These are phyloP conservation scores for Calidris pygmaea DNA, from an alignment of 2,113 vertebrate genomes.

Conservation along the genomic window DNA sequence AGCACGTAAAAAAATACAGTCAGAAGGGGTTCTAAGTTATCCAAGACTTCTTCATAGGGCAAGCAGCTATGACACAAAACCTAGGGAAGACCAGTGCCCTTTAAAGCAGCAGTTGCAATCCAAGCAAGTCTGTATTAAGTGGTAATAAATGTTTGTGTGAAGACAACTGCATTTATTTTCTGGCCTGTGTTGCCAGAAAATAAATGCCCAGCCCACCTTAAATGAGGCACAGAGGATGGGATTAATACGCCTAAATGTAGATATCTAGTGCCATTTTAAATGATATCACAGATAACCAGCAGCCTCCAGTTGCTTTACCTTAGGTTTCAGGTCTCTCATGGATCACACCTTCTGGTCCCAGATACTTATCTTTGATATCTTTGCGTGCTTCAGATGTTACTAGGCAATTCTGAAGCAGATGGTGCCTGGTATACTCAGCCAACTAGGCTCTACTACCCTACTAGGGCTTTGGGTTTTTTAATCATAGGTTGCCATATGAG, in stretches of 20 bases:
- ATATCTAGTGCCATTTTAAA: neutral
- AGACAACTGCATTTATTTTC: neutral
- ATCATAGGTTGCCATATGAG: too few relatives aligned
- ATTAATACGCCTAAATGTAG: neutral
- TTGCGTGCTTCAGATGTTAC: neutral
- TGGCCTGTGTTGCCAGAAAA: neutral
- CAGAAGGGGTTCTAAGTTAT: neutral
- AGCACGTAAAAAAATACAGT: neutral
- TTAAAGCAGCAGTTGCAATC: neutral
- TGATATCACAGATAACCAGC: neutral
- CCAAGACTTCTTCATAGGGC: neutral
- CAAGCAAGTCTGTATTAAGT: neutral
- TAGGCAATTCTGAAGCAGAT: neutral
- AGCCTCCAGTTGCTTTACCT: neutral
- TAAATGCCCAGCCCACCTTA: neutral
- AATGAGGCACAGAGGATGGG: neutral
- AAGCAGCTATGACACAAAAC: neutral
- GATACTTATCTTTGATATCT: neutral
- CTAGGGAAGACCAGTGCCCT: rapidly evolving
- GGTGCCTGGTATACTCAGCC: neutral
- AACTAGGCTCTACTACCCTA: neutral
- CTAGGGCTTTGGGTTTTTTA: too few relatives aligned
- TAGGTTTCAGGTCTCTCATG: neutral
- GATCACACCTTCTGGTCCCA: neutral
- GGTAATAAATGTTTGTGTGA: neutral